Evolutionary conservation across 2,113 vertebrate genomes (phyloP).

Genomic region (Cyanoramphus novaezelandiae): DNA sequence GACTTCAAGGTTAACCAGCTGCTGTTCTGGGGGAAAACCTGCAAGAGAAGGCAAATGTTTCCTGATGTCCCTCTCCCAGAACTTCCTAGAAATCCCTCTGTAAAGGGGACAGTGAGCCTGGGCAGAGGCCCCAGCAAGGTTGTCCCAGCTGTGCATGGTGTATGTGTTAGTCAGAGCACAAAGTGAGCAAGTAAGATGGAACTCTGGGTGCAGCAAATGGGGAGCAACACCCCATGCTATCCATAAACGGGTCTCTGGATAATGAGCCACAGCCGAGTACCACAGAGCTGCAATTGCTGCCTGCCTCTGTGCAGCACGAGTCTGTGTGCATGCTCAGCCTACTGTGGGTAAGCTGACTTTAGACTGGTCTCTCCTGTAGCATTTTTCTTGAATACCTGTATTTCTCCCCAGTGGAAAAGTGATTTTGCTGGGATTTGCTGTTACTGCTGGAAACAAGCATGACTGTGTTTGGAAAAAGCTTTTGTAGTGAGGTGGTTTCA

Average conservation of each 20-base stretch:
- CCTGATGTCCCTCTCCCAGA: background rate
- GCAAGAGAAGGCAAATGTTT: background rate
- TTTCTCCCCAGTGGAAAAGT: background rate
- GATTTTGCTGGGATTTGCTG: background rate
- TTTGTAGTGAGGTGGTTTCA: background rate
- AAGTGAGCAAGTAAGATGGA: background rate
- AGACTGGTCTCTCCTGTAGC: background rate
- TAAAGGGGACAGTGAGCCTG: fast-evolving
- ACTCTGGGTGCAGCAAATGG: background rate
- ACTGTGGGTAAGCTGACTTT: background rate
- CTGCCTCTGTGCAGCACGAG: background rate
- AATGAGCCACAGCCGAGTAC: background rate
- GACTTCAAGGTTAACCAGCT: background rate
- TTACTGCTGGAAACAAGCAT: background rate
- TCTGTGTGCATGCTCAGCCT: background rate
- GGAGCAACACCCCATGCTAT: fast-evolving
- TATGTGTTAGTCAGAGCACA: background rate
- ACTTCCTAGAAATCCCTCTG: background rate
- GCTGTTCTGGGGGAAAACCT: background rate
- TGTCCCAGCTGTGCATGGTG: background rate
- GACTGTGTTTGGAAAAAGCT: background rate
- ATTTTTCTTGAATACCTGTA: background rate
- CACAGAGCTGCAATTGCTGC: background rate
- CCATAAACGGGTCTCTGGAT: background rate
- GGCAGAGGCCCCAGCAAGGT: background rate